A percentile compares a stretch with the other conserved stretches of the same genome.
phyloP scores from a whole-genome alignment of 53 echinoderm and acorn worm genomes.

The Holothuria leucospilota region DNA sequence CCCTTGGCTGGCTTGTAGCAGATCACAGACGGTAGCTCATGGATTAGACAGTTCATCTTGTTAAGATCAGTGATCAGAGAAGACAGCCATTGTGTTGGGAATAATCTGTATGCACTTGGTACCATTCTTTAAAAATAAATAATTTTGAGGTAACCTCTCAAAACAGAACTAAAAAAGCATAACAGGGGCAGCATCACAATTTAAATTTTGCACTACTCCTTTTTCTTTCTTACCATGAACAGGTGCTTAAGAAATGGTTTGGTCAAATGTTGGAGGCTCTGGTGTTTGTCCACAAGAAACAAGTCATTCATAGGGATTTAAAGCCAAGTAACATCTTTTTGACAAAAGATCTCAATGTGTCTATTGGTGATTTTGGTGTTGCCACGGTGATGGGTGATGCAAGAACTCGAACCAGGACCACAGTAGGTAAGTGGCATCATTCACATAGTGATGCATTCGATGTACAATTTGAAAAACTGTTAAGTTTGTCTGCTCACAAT shows the following conservation, averaged over 20 bases:
- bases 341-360: slow-evolving; percentile 91
- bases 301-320: slow-evolving; percentile 96
- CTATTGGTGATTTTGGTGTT: slow-evolving; percentile 96
- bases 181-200: background rate
- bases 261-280: slow-evolving; percentile 98
- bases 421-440: slow-evolving; percentile 75
- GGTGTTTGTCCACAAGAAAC: slow-evolving; percentile 92
- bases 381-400: slow-evolving; percentile 97
- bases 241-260: slow-evolving; percentile 98
- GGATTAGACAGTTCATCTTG: too few species aligned
- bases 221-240: slow-evolving; percentile 1
- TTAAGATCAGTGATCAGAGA: too few species aligned
- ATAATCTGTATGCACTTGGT: too few species aligned
- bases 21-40: too few species aligned
- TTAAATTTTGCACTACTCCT: background rate
- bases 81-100: too few species aligned
- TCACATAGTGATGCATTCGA: too few species aligned
- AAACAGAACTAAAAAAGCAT: too few species aligned
- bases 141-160: too few species aligned
- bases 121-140: too few species aligned
- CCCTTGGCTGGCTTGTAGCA: too few species aligned
- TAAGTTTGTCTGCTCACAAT: too few species aligned
- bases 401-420: slow-evolving; percentile 90
- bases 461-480: too few species aligned
- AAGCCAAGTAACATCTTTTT: slow-evolving; percentile 98